Evolutionary conservation across 2,797 vertebrate species (phyloP).

Genomic region (Alfaro cultratus): DNA sequence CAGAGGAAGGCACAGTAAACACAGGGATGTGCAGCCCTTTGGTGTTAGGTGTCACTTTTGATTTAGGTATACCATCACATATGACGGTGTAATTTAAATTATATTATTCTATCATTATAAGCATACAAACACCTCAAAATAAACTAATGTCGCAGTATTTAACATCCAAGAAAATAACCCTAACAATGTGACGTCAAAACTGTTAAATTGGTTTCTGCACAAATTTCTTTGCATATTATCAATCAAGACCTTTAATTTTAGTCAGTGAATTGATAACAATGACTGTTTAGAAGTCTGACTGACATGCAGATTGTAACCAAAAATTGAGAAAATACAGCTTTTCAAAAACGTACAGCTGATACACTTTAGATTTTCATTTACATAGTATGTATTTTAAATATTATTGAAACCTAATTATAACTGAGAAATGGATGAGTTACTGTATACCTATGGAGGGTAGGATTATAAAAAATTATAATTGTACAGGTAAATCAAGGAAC

Average conservation of each 20-base stretch:
- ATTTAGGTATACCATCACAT: slow-evolving; percentile 3
- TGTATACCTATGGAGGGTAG: background rate
- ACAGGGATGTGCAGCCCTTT: slow-evolving; percentile 35
- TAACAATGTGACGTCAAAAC: background rate
- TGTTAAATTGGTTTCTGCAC: background rate
- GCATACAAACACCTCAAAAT: slow-evolving; percentile 5
- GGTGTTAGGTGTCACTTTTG: slow-evolving; percentile 11
- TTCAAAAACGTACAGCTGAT: background rate
- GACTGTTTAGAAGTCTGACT: background rate
- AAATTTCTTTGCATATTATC: background rate
- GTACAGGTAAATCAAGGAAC: background rate
- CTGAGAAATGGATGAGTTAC: background rate
- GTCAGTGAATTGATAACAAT: background rate
- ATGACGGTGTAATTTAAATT: background rate
- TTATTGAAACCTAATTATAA: background rate
- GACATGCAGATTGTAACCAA: background rate
- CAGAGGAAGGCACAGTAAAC: slow-evolving; percentile 51
- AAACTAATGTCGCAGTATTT: background rate
- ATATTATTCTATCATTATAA: background rate
- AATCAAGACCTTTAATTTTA: background rate
- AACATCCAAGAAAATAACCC: background rate
- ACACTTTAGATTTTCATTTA: background rate
- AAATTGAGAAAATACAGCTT: background rate
- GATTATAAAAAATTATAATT: background rate
- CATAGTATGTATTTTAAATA: background rate